Evolutionary conservation across 2,888 invertebrate species (phyloP).

Genomic region (Conops quadrifasciatus): DNA sequence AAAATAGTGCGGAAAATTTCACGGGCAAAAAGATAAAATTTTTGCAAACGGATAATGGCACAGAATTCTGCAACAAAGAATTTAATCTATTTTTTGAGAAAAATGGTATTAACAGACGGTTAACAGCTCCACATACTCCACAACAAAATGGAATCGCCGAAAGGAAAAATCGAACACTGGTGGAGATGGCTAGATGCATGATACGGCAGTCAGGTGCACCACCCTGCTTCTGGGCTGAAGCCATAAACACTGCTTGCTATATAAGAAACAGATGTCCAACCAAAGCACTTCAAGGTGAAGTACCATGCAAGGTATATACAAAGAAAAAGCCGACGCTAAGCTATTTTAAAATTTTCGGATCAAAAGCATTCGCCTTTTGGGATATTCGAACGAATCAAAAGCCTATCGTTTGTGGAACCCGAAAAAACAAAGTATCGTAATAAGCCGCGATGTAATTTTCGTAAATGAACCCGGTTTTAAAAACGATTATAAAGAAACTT

Average conservation of each 20-base stretch:
- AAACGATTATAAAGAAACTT: too few relatives aligned
- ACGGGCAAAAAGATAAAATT: conserved; percentile 14
- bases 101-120: conserved; percentile 13
- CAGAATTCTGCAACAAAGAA: conserved; percentile 20
- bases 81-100: conserved; percentile 17
- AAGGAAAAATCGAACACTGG: conserved; percentile 37
- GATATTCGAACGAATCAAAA: conserved; percentile 10
- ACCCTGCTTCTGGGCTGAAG: conserved; percentile 8
- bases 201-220: not conserved
- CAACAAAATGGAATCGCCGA: conserved; percentile 40
- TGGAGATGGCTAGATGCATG: conserved; percentile 42
- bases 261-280: not conserved
- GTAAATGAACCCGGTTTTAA: not conserved
- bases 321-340: conserved; percentile 55
- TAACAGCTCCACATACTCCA: conserved; percentile 30
- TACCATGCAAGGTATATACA: conserved; percentile 50
- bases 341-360: conserved; percentile 54
- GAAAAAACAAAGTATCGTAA: not conserved
- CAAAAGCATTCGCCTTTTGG: conserved; percentile 23
- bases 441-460: conserved; percentile 28
- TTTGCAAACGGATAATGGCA: conserved; percentile 21
- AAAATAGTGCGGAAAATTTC: not conserved
- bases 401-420: not conserved
- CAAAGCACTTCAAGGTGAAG: not conserved
- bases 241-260: not conserved